A percentile compares a stretch with the other conserved stretches of the same genome.
These are phyloP conservation scores for Montipora cactus DNA, from an alignment of 64 coral and sea anemone genomes.

Conservation along the genomic window DNA sequence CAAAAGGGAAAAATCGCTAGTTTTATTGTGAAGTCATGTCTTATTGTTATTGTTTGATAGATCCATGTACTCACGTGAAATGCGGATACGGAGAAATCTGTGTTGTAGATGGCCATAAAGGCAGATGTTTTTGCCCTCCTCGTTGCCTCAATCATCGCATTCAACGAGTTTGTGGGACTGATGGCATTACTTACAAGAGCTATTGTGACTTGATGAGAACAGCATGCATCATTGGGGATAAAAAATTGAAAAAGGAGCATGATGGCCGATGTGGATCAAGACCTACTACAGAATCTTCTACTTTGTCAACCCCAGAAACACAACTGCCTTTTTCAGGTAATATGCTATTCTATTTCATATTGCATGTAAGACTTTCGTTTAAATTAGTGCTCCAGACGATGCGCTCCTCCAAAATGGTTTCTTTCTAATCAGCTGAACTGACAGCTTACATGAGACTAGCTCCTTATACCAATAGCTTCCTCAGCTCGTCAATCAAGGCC, in stretches of 20 bases:
- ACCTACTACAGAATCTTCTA: background rate
- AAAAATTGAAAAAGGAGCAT: conserved; percentile 1
- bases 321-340: background rate
- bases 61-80: background rate
- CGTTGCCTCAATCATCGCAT: conserved; percentile 2
- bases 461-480: no score
- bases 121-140: conserved; percentile 33
- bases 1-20: no score
- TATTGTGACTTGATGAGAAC: conserved; percentile 51
- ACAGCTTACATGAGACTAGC: no score
- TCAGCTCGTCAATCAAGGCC: no score
- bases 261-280: conserved; percentile 26
- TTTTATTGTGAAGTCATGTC: no score
- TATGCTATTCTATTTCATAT: background rate
- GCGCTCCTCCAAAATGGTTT: no score
- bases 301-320: background rate
- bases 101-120: background rate
- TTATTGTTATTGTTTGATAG: background rate
- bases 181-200: conserved; percentile 48
- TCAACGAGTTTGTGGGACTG: conserved; percentile 45
- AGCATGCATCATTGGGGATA: conserved; percentile 39
- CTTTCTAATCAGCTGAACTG: no score
- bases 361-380: background rate
- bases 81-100: conserved; percentile 50
- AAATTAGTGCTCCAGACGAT: no score